Percentiles rank a stretch among this genome's conserved stretches.
Evolutionary conservation across 2,888 invertebrate genomes (phyloP).

Genomic region (Podabrus alpinus): DNA sequence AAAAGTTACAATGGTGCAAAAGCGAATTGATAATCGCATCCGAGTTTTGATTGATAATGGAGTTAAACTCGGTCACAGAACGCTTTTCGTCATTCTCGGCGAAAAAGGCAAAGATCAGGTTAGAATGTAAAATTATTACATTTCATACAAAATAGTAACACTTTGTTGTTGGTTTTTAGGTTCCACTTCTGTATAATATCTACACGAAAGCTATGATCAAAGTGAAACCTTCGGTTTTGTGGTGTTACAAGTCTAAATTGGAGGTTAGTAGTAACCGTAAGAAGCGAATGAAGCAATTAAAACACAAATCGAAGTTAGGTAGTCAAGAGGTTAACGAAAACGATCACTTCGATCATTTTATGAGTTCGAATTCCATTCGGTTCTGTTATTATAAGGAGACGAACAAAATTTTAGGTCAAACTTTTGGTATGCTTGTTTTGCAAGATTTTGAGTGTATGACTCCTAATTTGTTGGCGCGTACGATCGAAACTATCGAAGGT

Average conservation of each 20-base stretch:
- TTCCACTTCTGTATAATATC: slow-evolving; percentile 97
- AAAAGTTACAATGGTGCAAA: slow-evolving; percentile 77
- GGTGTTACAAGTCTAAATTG: slow-evolving; percentile 93
- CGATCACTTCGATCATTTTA: slow-evolving; percentile 94
- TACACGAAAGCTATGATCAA: slow-evolving; percentile 92
- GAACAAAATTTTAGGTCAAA: slow-evolving; percentile 95
- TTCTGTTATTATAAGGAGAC: slow-evolving; percentile 98
- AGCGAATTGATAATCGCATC: slow-evolving; percentile 96
- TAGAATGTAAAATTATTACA: not conserved
- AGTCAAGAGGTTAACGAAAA: slow-evolving; percentile 90
- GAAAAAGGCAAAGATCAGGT: slow-evolving; percentile 95
- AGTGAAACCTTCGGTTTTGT: slow-evolving; percentile 90
- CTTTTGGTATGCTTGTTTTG: slow-evolving; percentile 83
- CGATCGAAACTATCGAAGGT: slow-evolving; percentile 97
- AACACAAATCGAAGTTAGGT: slow-evolving; percentile 85
- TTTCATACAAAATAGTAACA: slow-evolving; percentile 6
- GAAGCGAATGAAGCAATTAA: slow-evolving; percentile 83
- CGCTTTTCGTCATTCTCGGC: slow-evolving; percentile 93
- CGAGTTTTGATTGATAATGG: slow-evolving; percentile 97
- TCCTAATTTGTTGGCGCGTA: slow-evolving; percentile 93
- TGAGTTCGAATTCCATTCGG: slow-evolving; percentile 94
- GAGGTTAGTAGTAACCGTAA: slow-evolving; percentile 78
- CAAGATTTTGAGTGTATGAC: slow-evolving; percentile 92
- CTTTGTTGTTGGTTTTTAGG: slow-evolving; percentile 62
- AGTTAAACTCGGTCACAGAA: slow-evolving; percentile 85